Base-by-base conservation (phyloP, 2,797 vertebrate species). In the Apodemus agrarius region DNA sequence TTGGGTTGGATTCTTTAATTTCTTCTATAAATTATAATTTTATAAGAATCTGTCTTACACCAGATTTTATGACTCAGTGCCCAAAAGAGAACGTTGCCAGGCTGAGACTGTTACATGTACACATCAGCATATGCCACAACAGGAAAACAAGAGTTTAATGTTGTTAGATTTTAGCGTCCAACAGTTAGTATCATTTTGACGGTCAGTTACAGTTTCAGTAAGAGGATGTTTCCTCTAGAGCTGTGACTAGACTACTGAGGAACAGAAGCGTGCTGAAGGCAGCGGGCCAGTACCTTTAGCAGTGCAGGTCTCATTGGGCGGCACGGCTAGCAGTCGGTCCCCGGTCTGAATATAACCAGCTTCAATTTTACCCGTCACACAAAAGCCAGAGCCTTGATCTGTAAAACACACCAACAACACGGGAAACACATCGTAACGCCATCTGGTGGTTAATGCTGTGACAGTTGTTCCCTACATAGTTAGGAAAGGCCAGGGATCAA, bases 371-470 rank as follows among this genome's bases (percentile, higher is more conserved):
- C 99, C 99, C 78, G 99, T 99, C 79, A 99, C 99, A 97, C 99
- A 99, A 99, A 99, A 99, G 96, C 99, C 99, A 92, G 99, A 99
- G 65, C 99, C 99, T 98, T 99, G 99, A 98, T 99, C 99, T 99
- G 98, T 12, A 97, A 98, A 78, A 97, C 93, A 97, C 11, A 92
- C 24, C 54, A 96, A 97, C 31, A 90, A 82, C 89, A 95, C 90
- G 3, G 74, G 46, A 87, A 79, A 76, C 57, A 94, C 22, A 52
- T 0, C 92, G 46, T 34, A 92, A 40, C 7, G 14, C 24, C 59
- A 90, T 22, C 72, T 90, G 59, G 61, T 85, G 75, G 79, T 31
- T 57, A 87, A 69, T 29, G 92, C 26, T n/a, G 3, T 37, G 79
- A 69, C 37, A 92, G 24, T 88, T 81, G 82, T 24, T 79, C 76